Evolutionary conservation across 2,113 vertebrate genomes (phyloP).

Genomic region (Labrus mixtus): DNA sequence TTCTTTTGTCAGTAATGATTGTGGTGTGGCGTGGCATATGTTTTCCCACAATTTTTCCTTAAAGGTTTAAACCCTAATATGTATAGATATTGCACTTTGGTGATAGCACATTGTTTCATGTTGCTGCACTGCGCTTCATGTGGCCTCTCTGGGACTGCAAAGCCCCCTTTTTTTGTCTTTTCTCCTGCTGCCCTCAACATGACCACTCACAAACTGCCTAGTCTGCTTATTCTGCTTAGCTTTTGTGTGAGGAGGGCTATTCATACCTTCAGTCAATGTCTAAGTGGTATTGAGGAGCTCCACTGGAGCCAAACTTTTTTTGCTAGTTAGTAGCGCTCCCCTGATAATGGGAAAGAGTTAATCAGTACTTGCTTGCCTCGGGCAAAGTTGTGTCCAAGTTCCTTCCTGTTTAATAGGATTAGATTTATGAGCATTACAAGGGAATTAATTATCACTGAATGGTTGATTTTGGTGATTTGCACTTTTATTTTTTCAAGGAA

Average conservation of each 20-base stretch:
- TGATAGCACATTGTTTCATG: constrained; percentile 39
- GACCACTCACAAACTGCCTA: constrained; percentile 64
- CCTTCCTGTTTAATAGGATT: constrained; percentile 64
- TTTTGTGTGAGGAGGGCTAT: constrained; percentile 72
- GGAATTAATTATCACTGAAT: constrained; percentile 44
- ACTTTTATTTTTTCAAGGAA: constrained; percentile 32
- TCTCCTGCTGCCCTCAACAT: constrained; percentile 56
- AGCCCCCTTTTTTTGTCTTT: constrained; percentile 59
- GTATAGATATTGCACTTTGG: constrained; percentile 3
- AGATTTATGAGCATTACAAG: constrained; percentile 50
- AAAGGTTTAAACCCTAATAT: background rate
- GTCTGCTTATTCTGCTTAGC: constrained; percentile 75
- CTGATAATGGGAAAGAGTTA: constrained; percentile 39
- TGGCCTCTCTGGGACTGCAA: constrained; percentile 53
- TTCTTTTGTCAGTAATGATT: background rate
- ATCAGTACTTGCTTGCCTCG: constrained; percentile 8
- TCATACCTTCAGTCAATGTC: constrained; percentile 67
- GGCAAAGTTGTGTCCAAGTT: constrained; percentile 34
- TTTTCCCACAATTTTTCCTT: background rate
- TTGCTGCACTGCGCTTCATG: constrained; percentile 29
- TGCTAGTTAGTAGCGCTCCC: constrained; percentile 41
- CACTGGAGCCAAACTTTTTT: constrained; percentile 32
- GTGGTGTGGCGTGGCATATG: background rate
- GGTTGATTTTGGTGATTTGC: constrained; percentile 45
- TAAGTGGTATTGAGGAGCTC: constrained; percentile 44